These are phyloP conservation scores for Chiloscyllium plagiosum DNA, from an alignment of 2,113 vertebrate genomes.

Conservation along the genomic window DNA sequence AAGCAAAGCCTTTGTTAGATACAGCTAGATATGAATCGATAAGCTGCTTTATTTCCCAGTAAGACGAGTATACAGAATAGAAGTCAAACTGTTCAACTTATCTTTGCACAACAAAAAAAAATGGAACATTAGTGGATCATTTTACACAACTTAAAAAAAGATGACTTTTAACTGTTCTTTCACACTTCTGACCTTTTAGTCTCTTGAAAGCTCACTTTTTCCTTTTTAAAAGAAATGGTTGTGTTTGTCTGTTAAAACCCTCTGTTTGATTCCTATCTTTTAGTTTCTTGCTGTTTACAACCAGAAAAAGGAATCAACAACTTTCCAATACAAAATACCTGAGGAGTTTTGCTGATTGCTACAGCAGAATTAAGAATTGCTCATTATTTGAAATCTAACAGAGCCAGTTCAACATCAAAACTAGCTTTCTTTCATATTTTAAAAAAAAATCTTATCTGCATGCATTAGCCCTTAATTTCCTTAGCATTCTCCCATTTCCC, in stretches of 20 bases:
- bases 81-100: neutral
- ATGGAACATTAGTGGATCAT: neutral
- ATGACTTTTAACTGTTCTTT: neutral
- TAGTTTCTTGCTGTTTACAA: neutral
- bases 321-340: neutral
- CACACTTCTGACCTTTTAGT: neutral
- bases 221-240: neutral
- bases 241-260: neutral
- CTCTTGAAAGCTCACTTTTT: neutral
- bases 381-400: neutral
- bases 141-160: neutral
- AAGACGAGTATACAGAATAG: neutral
- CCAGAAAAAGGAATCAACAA: neutral
- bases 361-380: neutral
- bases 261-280: neutral
- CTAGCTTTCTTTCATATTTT: neutral
- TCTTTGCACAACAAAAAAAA: neutral
- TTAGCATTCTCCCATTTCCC: neutral
- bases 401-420: neutral
- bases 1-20: neutral
- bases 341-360: neutral
- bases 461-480: neutral
- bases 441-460: neutral
- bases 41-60: conserved; percentile 19
- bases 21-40: neutral